Conservation (phyloP, 2,797 vertebrate species). For the Leptoclinus maculatus region DNA sequence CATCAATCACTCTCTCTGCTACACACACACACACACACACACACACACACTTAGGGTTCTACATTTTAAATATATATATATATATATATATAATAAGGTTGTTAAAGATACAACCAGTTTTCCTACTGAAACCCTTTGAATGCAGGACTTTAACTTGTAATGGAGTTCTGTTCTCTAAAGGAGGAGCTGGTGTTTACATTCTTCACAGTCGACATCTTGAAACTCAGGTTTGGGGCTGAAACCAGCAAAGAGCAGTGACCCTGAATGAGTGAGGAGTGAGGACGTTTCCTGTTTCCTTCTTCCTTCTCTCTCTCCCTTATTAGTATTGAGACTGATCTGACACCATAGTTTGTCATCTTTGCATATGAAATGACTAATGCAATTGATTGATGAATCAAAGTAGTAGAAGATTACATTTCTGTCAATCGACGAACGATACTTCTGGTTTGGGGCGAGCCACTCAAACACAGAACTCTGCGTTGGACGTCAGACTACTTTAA, state of each 20-base stretch:
- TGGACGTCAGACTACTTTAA: not conserved
- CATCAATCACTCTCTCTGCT: constrained; percentile 38
- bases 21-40: constrained; percentile 19
- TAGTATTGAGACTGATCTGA: too few species aligned
- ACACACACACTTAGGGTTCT: too few species aligned
- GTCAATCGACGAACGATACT: not conserved
- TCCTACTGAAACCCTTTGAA: not conserved
- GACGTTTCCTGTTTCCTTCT: constrained; percentile 12
- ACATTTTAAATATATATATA: too few species aligned
- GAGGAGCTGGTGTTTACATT: constrained; percentile 35
- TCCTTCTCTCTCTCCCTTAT: not conserved
- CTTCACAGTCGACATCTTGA: constrained; percentile 62
- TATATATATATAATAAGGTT: too few species aligned
- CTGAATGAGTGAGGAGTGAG: constrained; percentile 10
- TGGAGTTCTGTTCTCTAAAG: not conserved
- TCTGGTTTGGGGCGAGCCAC: not conserved
- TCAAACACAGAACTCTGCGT: not conserved
- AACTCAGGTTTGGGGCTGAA: not conserved
- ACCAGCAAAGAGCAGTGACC: constrained; percentile 25
- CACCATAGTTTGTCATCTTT: too few species aligned
- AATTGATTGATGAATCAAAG: too few species aligned
- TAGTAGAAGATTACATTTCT: too few species aligned
- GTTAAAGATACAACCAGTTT: too few species aligned
- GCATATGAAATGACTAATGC: too few species aligned
- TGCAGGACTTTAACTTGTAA: accelerated